A percentile compares a stretch with the other conserved stretches of the same genome.
Evolutionary conservation across 64 coral and sea anemone genomes (phyloP).

Genomic region (Montipora cactus): DNA sequence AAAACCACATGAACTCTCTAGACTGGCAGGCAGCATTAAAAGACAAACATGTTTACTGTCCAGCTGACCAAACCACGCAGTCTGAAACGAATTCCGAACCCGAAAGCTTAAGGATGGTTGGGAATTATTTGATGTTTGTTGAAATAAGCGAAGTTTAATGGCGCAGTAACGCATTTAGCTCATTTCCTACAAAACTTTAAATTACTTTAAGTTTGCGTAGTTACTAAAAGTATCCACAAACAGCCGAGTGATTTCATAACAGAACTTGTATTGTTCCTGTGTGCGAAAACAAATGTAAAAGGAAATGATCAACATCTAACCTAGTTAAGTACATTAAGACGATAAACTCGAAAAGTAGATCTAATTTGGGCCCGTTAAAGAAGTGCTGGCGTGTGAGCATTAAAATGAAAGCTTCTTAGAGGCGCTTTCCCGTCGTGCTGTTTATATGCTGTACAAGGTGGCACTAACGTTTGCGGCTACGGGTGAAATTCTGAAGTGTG

Average conservation of each 20-base stretch:
- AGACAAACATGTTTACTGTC: neutral
- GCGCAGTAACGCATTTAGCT: too few relatives aligned
- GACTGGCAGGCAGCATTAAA: too few relatives aligned
- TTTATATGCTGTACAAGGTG: neutral
- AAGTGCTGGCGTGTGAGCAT: neutral
- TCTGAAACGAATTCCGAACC: neutral
- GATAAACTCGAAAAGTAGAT: too few relatives aligned
- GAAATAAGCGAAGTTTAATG: too few relatives aligned
- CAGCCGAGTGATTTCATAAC: conserved; percentile 55
- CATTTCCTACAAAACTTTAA: too few relatives aligned
- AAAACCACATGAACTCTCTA: too few relatives aligned
- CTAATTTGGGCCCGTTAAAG: too few relatives aligned
- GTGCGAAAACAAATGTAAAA: neutral
- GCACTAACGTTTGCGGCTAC: too few relatives aligned
- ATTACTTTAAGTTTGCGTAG: conserved; percentile 33
- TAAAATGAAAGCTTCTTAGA: neutral
- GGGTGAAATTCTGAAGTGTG: neutral
- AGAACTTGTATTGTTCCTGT: conserved; percentile 78
- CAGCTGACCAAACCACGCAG: neutral
- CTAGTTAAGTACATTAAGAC: too few relatives aligned
- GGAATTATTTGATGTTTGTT: conserved; percentile 5
- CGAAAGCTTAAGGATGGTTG: neutral
- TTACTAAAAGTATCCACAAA: conserved; percentile 67
- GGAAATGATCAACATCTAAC: neutral
- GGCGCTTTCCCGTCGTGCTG: neutral